Evolutionary conservation across 2,888 invertebrate species (phyloP).

Genomic region (Drosophila stalkeri): DNA sequence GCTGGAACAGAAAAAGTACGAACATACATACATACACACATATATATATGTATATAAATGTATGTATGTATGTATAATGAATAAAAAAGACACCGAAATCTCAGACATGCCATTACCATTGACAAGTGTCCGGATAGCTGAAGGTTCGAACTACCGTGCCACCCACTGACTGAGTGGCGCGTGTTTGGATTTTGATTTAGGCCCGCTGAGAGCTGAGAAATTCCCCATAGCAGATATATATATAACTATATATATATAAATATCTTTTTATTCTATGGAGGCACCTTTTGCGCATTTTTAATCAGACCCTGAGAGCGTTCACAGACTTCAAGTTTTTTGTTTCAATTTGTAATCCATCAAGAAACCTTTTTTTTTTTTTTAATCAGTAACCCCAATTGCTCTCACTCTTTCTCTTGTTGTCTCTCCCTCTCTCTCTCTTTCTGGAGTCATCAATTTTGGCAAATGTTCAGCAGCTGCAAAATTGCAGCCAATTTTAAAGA

Average conservation of each 20-base stretch:
- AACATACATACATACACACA: not conserved
- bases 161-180: conserved; percentile 67
- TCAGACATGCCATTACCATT: conserved; percentile 59
- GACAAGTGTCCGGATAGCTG: conserved; percentile 25
- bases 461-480: conserved; percentile 60
- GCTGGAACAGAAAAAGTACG: conserved; percentile 13
- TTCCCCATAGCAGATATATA: conserved; percentile 17
- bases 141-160: conserved; percentile 34
- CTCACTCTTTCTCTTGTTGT: conserved; percentile 15
- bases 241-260: conserved; percentile 1
- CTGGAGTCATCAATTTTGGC: conserved; percentile 70
- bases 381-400: conserved; percentile 22
- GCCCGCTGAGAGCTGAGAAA: conserved; percentile 35
- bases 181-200: conserved; percentile 76
- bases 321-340: conserved; percentile 32
- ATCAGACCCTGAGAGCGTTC: conserved; percentile 61
- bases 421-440: conserved; percentile 29
- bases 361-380: conserved; percentile 48
- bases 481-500: conserved; percentile 76
- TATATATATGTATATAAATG: not conserved
- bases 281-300: conserved; percentile 65
- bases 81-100: conserved; percentile 39
- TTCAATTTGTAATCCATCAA: conserved; percentile 77
- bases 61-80: not conserved
- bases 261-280: conserved; percentile 10